Conservation (phyloP, 1,140 invertebrate species). For the Papilio polytes region DNA sequence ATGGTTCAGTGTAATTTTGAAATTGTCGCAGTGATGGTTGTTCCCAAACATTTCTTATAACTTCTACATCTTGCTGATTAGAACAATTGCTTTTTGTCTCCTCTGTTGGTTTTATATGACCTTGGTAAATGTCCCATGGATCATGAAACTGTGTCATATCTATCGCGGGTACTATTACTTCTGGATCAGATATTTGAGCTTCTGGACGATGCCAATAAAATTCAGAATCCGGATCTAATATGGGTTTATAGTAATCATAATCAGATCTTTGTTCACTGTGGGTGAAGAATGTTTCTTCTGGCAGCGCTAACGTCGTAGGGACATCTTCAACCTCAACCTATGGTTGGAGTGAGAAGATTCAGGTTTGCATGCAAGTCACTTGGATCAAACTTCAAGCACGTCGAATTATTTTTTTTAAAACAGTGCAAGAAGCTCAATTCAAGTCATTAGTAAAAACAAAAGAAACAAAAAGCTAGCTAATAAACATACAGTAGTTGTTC, state of each 20-base stretch:
- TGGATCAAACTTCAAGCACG: conserved; percentile 75
- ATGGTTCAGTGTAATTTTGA: conserved; percentile 39
- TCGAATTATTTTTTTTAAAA: conserved; percentile 43
- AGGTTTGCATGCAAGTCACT: conserved; percentile 73
- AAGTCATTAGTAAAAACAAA: conserved; percentile 67
- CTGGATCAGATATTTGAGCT: conserved; percentile 53
- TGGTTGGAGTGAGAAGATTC: conserved; percentile 76
- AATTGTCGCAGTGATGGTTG: conserved; percentile 50
- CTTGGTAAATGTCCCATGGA: conserved; percentile 85
- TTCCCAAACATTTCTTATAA: conserved; percentile 70
- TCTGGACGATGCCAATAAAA: conserved; percentile 79
- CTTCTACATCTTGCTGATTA: conserved; percentile 52
- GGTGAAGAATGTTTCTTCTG: conserved; percentile 50
- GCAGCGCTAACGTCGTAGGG: conserved; percentile 50
- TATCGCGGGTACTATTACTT: conserved; percentile 48
- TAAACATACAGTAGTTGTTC: conserved; percentile 68
- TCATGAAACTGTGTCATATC: conserved; percentile 84
- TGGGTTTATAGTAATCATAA: conserved; percentile 62
- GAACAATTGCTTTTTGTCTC: conserved; percentile 43
- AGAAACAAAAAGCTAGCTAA: conserved; percentile 51
- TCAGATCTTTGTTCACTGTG: conserved; percentile 49
- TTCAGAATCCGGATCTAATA: conserved; percentile 72
- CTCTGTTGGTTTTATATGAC: conserved; percentile 59
- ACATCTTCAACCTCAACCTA: conserved; percentile 71
- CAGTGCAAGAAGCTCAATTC: conserved; percentile 72